Base-by-base conservation (phyloP, 2,113 vertebrate genomes). In the Potamarius usumacintae region DNA sequence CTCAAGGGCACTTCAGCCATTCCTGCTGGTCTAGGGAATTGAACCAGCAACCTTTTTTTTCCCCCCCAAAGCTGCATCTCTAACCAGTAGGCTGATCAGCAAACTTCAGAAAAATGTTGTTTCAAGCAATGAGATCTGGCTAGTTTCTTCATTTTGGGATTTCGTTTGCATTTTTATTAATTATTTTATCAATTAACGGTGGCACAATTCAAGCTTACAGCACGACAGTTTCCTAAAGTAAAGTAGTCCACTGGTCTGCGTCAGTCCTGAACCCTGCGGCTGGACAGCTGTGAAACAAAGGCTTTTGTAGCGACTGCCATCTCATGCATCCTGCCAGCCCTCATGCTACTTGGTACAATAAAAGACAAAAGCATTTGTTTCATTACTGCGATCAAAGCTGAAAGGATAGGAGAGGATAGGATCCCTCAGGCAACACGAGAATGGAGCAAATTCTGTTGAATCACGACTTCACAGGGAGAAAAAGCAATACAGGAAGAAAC, bases 371-470 rank as follows among this genome's bases (percentile, higher is more conserved):
- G 77, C 60, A 27, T n/a, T 57, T 63, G 69, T 25, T 85, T 83
- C 82, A 77, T 62, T 72, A 77, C 57, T 79, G 57, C 22, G 77
- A 84, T 89, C 42, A 60, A 90, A 89, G 86, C 71, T 42, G 42
- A 42, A 42, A 42, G 42, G 42, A 42, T 4, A 42, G 42, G 42
- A 42, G 42, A 42, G 30, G 65, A 82, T 76, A 83, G 50, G 34
- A 55, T 63, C 53, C 58, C 18, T 52, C 25, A 20, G 27, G 72
- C 27, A 17, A 27, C 18, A 6, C 60, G 7, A 27, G 77, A 25
- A 42, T n/a, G 62, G 53, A 79, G 50, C 79, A 83, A 72, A 52
- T 80, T 74, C 67, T 53, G 88, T 65, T 57, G 84, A 90, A 85
- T 90, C 86, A 65, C 42, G 42, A 42, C 48, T 57, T 30, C 17